Evolutionary conservation across 2,113 vertebrate genomes (phyloP), one percentile per base, ranked within the genome.

Genomic region (Melanostigma gelatinosum): DNA sequence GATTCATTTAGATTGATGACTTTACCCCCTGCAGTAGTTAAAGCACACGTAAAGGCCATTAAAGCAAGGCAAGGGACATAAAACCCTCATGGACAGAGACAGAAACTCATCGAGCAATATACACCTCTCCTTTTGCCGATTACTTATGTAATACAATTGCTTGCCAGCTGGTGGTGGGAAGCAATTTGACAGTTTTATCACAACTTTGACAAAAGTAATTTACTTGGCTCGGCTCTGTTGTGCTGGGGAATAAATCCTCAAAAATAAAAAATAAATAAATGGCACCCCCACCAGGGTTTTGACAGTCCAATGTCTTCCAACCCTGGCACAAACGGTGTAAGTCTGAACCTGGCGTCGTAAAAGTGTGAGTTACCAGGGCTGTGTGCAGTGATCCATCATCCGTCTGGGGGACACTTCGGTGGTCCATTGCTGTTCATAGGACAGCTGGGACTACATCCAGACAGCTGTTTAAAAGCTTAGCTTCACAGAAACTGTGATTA

Each of bases 171-270:
- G 87, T 86, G 86, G 85, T 84, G 75, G 88, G 72, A 87, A 88
- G 86, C 85, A 72, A 85, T 81, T 77, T 90, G 93, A 94, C 92
- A 93, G 89, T 88, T 93, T 93, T 92, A 93, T 93, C 89, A 87
- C 90, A 89, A 90, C 80, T 85, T 91, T 90, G 83, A 93, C 92
- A 89, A 91, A 93, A 93, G 92, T 89, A 91, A 93, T 93, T 94
- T 92, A 92, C 86, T 93, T 52, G 34, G 79, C 84, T 85, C 84
- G 34, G 62, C 87, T 83, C 77, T 86, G 87, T 76, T 82, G 85
- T 81, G 89, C 83, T 79, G 64, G 77, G 83, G 91, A 89, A 92
- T 89, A 88, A 87, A 91, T 93, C 88, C 83, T 85, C 76, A 85
- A 84, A 84, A 91, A 92, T 89, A 88, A 90, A 92, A 90, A 90